Evolutionary conservation across 2,888 invertebrate species (phyloP), one percentile per base, ranked within the genome.

Genomic region (Dermolepida albohirtum): DNA sequence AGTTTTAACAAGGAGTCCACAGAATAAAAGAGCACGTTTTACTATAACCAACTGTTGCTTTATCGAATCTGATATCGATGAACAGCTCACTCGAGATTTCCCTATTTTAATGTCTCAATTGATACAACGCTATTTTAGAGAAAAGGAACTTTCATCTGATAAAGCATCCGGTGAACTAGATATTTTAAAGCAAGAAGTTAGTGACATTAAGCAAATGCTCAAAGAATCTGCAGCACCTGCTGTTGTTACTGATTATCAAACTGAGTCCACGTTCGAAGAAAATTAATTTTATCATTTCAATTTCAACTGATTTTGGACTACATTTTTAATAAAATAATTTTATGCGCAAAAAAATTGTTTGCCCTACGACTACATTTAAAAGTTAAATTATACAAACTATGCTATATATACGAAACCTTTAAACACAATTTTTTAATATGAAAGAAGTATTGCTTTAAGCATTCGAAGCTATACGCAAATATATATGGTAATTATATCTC

Each of bases 111-210:
- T 89, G 85, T 84, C 87, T 0, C 85, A 86, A 66, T 79, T 89
- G 34, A 86, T 88, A 17, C 89, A 89, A 75, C 82, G 89, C 67
- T 89, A 89, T 79, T 89, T 89, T 74, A 83, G 87, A 50, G 84
- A 85, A 43, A 86, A 85, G 69, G 84, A 84, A 50, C 76, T 78
- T 34, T 68, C 66, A 1, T 80, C 76, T 5, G 81, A 81, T 71
- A 80, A 67, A 14, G 75, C 83, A 0, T 81, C 82, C 47, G 80
- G 75, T 57, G 86, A 87, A 63, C 72, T 86, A 27, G 85, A 85
- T 39, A 74, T 79, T 12, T 71, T 87, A 14, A 81, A 84, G 55
- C 82, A 83, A 69, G 87, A 87, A 72, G 74, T 87, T 40, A 78
- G 79, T 16, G 83, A 84, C 67, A 70, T 84, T 16, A 81, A 80